Evolutionary conservation across 1,140 invertebrate species (phyloP), one percentile per base, ranked within the genome.

Genomic region (Ephestia elutella): DNA sequence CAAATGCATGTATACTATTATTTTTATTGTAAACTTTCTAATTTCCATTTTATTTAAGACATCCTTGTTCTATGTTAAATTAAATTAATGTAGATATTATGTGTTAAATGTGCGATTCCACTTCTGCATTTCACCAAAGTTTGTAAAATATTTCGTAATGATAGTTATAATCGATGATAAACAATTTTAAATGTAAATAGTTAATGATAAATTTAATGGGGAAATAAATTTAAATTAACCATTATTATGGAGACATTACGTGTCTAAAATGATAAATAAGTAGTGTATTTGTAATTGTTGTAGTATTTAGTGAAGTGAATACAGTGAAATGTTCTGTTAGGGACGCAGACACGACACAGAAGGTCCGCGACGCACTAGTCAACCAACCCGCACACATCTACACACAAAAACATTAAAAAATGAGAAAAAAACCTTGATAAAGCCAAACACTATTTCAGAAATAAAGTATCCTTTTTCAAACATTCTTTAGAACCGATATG

Each of bases 281-380:
- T 87, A 86, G 83, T 80, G 80, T 86, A 85, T 85, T 82, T 87
- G 83, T 87, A 87, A 86, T 85, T 87, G 85, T 87, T 86, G 80
- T 87, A 87, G 85, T 77, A 71, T 81, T 53, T 86, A 86, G 80
- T 82, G 76, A 86, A 74, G 75, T 82, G 75, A 80, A 71, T 73
- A 69, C 78, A 80, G 78, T 76, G 74, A 76, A 74, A 62, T 72
- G 67, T 74, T 71, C 63, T 70, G 63, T 30, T n/a, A 48, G 56
- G 63, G 65, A 67, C 64, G 68, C 70, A 72, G 66, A 66, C 63
- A 70, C 58, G 67, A 64, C 68, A 71, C 68, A 66, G 67, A 68
- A 56, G 75, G 75, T 78, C 72, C 72, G 80, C 78, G 80, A 80
- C 80, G 78, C 82, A 84, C 81, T 84, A 75, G 76, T 82, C 81